A percentile compares a stretch with the other conserved stretches of the same genome.
phyloP scores from a whole-genome alignment of 1,140 invertebrate genomes.

The Drosophila rhopaloa region DNA sequence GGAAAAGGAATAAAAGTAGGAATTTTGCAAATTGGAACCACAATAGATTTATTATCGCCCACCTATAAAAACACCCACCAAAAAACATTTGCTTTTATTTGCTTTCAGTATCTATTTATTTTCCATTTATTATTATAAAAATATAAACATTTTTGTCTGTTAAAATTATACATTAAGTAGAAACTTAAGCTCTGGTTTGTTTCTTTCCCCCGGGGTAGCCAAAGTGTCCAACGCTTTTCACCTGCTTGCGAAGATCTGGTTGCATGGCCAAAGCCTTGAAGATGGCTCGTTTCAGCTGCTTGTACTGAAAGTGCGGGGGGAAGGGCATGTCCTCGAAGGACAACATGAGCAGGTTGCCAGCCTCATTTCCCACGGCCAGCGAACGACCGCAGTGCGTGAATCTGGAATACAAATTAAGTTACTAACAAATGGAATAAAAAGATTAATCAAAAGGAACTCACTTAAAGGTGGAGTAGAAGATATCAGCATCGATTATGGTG shows the following conservation, averaged over 20 bases:
- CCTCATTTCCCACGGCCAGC: constrained; percentile 88
- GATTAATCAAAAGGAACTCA: constrained; percentile 11
- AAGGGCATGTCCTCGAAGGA: constrained; percentile 89
- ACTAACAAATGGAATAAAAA: background rate
- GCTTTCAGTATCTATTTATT: no score
- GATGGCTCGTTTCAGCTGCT: constrained; percentile 87
- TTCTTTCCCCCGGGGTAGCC: constrained; percentile 65
- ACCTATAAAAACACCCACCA: no score
- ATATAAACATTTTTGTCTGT: no score
- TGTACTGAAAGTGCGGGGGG: constrained; percentile 87
- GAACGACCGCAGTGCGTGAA: constrained; percentile 89
- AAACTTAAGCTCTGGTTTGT: constrained; percentile 11
- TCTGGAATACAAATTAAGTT: constrained; percentile 45
- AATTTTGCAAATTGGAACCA: no score
- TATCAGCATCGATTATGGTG: constrained; percentile 77
- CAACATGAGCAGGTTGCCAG: constrained; percentile 88
- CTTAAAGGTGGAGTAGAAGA: constrained; percentile 71
- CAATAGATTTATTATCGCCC: no score
- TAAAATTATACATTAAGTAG: no score
- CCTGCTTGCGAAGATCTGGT: constrained; percentile 86
- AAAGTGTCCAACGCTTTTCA: constrained; percentile 86
- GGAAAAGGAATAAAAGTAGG: no score
- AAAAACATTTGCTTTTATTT: background rate
- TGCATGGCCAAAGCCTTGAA: constrained; percentile 87
- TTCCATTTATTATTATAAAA: no score